Base-by-base conservation (phyloP, 2,797 vertebrate genomes). In the Lates japonicus region DNA sequence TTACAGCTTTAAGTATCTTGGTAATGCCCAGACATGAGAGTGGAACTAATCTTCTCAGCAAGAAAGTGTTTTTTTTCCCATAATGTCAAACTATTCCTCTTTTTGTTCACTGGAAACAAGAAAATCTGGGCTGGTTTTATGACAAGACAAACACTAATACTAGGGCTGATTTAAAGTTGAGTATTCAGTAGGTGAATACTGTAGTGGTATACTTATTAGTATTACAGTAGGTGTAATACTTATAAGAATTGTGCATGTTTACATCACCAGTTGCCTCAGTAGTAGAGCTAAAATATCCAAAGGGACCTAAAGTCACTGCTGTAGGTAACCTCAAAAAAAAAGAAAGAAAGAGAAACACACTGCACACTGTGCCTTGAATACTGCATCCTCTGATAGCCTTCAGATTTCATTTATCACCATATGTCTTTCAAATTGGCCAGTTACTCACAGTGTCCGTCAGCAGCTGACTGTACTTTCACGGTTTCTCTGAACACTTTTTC, bases 311-410 rank as follows among this genome's bases (percentile, higher is more conserved):
- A 54, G 57, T 73, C 67, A 48, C 61, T 25, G 54, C 64, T 76
- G n/a, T 25, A 22, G 31, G 44, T 62, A n/a, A 78, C 39, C 69
- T 74, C 14, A 44, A 35, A 73, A 46, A 67, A 71, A 29, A 29
- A 29, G 25, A 29, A 29, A 29, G 25, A 2, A 29, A 29, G 25
- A 29, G 25, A 29, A n/a, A 60, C 60, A 63, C 65, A 42, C 41
- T 16, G 51, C 25, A 31, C 35, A 46, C 35, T 60, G 70, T 88
- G 83, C 76, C 84, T 83, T 74, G 35, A 52, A 66, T 31, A 19
- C 22, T 41, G n/a, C 8, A 14, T 20, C 41, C 29, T 33, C n/a
- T 29, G 46, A 57, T 42, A 16, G 42, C 37, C 46, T 67, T 75
- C 31, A 29, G 14, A 63, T 54, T 65, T 64, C 37, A 66, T 58